These are phyloP conservation scores for Piscicola geometra DNA, from an alignment of 2,888 invertebrate genomes.

Conservation along the genomic window DNA sequence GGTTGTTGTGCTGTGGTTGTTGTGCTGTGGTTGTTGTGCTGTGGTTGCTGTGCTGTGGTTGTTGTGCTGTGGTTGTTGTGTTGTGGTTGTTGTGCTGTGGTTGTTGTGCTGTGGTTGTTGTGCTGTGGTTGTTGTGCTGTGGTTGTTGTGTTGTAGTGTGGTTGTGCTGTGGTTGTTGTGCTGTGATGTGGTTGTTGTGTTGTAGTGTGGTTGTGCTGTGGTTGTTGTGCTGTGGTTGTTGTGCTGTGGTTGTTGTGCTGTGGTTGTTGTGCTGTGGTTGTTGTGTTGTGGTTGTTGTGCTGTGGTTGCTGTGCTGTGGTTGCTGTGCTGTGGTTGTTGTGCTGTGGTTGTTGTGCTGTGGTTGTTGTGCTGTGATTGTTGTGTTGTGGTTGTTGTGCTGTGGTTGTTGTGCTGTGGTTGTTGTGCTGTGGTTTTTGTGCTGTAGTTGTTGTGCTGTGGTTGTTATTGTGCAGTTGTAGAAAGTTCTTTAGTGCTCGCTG, in stretches of 20 bases:
- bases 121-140: neutral
- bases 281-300: no score
- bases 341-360: slow-evolving; percentile 55
- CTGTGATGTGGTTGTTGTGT: no score
- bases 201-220: neutral
- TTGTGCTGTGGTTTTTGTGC: no score
- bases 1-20: neutral
- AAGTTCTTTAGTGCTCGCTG: no score
- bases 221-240: neutral
- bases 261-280: neutral
- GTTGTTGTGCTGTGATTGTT: neutral
- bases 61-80: slow-evolving; percentile 56
- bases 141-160: neutral
- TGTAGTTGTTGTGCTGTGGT: no score
- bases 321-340: no score
- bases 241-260: neutral
- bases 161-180: no score
- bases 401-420: neutral
- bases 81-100: neutral
- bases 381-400: neutral
- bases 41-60: no score
- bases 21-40: no score
- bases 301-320: no score
- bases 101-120: neutral
- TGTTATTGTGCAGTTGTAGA: no score